A percentile compares a stretch with the other conserved stretches of the same genome.
Conservation (phyloP, 2,797 vertebrate species). For the Craterocephalus amniculus region DNA sequence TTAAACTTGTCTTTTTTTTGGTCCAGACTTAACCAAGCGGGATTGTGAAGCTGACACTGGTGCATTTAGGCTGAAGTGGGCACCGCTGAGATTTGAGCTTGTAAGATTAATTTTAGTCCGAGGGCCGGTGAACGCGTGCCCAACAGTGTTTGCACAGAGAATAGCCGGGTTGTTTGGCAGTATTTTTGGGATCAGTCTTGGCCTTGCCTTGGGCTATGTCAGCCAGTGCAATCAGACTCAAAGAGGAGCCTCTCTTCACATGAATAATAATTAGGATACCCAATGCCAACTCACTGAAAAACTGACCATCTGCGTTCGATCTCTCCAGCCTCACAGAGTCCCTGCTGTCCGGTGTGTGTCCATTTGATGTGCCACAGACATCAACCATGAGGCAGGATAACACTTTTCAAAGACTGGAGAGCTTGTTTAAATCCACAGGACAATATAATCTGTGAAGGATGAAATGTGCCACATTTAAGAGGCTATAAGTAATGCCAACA, state of each 20-base stretch:
- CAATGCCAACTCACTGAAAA: conserved; percentile 62
- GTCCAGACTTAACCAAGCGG: not conserved
- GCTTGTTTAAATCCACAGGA: not conserved
- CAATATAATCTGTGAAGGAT: conserved; percentile 8
- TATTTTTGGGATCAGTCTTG: conserved; percentile 49
- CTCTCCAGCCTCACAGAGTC: conserved; percentile 50
- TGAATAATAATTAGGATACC: conserved; percentile 75
- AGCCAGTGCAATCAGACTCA: conserved; percentile 56
- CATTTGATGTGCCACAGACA: conserved; percentile 57
- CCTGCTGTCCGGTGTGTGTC: conserved; percentile 50
- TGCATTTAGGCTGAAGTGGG: not conserved
- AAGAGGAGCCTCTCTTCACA: conserved; percentile 65
- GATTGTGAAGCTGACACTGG: not conserved
- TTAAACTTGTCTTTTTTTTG: not conserved
- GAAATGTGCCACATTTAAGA: conserved; percentile 9
- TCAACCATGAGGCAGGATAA: conserved; percentile 28
- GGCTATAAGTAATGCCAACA: too few species aligned
- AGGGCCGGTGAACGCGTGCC: not conserved
- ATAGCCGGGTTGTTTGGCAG: conserved; percentile 49
- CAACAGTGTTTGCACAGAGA: conserved; percentile 29
- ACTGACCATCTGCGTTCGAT: conserved; percentile 69
- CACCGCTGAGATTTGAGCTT: not conserved
- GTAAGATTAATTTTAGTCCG: conserved; percentile 12
- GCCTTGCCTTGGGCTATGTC: conserved; percentile 64
- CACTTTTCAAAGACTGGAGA: conserved; percentile 51